Evolutionary conservation across 2,113 vertebrate genomes (phyloP).

Genomic region (Tetraodon nigroviridis): DNA sequence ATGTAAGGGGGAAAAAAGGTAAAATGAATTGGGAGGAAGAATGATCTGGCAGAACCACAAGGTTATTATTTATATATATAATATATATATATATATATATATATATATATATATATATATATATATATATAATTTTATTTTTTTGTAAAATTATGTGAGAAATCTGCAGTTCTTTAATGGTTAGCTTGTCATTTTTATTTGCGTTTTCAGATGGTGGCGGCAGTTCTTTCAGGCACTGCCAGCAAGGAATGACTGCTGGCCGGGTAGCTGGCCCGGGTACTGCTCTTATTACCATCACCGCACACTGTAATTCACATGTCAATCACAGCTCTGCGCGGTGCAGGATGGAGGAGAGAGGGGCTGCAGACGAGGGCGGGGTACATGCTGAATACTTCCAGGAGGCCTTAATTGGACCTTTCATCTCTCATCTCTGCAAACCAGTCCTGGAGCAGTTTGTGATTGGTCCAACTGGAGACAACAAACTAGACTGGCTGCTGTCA

Average conservation of each 20-base stretch:
- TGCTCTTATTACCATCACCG: slow-evolving; percentile 79
- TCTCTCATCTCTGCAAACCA: slow-evolving; percentile 45
- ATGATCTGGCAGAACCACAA: slow-evolving; percentile 56
- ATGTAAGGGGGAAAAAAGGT: slow-evolving; percentile 23
- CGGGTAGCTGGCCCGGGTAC: slow-evolving; percentile 64
- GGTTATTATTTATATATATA: too few species aligned
- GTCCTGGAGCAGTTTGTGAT: slow-evolving; percentile 37
- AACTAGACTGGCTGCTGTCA: slow-evolving; percentile 20
- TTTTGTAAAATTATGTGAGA: slow-evolving; percentile 63
- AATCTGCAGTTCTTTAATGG: slow-evolving; percentile 77
- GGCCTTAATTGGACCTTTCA: slow-evolving; percentile 67
- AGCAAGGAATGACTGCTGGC: slow-evolving; percentile 71
- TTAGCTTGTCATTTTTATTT: slow-evolving; percentile 81
- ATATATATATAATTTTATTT: too few species aligned
- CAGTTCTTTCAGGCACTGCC: slow-evolving; percentile 70
- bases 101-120: too few species aligned
- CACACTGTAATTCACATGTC: slow-evolving; percentile 81
- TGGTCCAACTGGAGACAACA: slow-evolving; percentile 27
- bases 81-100: too few species aligned
- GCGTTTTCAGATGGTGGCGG: slow-evolving; percentile 73
- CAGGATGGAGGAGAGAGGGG: slow-evolving; percentile 24
- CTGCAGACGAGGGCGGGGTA: slow-evolving; percentile 32
- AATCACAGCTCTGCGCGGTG: slow-evolving; percentile 62
- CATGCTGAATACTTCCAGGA: slow-evolving; percentile 73
- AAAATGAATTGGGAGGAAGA: slow-evolving; percentile 12